Evolutionary conservation across 2,113 vertebrate genomes (phyloP).

Genomic region (Indicator maculatus): DNA sequence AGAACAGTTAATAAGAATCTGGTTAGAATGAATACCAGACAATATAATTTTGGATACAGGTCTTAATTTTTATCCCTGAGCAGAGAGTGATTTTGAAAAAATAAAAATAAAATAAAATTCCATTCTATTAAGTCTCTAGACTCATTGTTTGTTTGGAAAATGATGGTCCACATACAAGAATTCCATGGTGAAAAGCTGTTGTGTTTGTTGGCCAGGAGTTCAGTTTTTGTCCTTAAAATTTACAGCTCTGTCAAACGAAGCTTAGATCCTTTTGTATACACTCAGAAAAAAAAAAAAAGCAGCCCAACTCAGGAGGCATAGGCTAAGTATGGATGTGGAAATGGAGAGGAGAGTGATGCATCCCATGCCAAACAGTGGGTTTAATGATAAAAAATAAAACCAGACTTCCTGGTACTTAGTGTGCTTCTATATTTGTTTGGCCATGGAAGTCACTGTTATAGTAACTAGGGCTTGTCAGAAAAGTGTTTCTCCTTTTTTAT

Average conservation of each 20-base stretch:
- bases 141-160: not conserved
- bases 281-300: not conserved
- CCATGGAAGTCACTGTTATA: not conserved
- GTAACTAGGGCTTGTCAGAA: not conserved
- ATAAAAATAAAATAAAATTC: not conserved
- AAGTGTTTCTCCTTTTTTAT: not conserved
- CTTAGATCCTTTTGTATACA: not conserved
- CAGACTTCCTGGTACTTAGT: not conserved
- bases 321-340: not conserved
- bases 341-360: not conserved
- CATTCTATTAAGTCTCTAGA: not conserved
- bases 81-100: not conserved
- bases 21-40: not conserved
- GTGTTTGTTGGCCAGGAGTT: not conserved
- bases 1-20: not conserved
- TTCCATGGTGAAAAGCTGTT: not conserved
- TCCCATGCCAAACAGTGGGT: not conserved
- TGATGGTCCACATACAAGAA: not conserved
- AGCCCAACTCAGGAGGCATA: not conserved
- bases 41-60: not conserved
- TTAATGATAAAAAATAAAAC: not conserved
- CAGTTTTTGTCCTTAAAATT: not conserved
- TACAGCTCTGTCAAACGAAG: not conserved
- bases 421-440: not conserved
- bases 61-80: not conserved